Evolutionary conservation across 2,888 invertebrate species (phyloP), one percentile per base, ranked within the genome.

Genomic region (Timema podura): DNA sequence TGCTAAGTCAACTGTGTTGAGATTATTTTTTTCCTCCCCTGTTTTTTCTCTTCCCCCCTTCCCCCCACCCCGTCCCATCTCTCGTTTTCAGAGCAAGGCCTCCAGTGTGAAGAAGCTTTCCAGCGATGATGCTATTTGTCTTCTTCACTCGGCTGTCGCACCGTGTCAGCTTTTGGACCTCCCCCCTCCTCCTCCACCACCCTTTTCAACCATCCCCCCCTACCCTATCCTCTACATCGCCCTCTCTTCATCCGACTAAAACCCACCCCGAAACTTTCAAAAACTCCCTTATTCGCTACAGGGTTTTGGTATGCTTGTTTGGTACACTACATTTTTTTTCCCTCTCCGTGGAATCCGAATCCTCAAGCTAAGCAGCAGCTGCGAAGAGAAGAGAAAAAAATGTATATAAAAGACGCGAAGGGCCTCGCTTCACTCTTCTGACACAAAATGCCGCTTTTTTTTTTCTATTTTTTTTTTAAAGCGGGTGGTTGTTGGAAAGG

Each of bases 41-140:
- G 1, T 1, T 30, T 30, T 15, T 30, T 45, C 30, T 1, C 9
- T 1, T 15, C 61, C 5, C 6, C 30, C n/a, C 15, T 16, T 6
- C 44, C 61, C 61, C 9, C 11, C 44, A 5, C 61, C 44, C 13
- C 57, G 11, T 61, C 61, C 11, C 44, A 13, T 8, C 57, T 11
- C 57, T 30, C 57, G 16, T 13, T n/a, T 45, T n/a, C 45, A 10
- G 30, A 45, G 16, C n/a, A 15, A 15, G 61, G 61, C 57, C 57
- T 13, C 57, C 57, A 15, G 57, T 30, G 10, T 30, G 30, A 30
- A 61, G 61, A 61, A 61, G 61, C 61, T 61, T 61, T 61, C 61
- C 61, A 61, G 61, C 61, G 61, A 61, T 61, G 61, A 61, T 45
- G 61, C 13, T 61, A 61, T 61, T 61, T 61, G 45, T 61, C 61